Evolutionary conservation across 1,140 invertebrate species (phyloP), one percentile per base, ranked within the genome.

Genomic region (Drosophila teissieri): DNA sequence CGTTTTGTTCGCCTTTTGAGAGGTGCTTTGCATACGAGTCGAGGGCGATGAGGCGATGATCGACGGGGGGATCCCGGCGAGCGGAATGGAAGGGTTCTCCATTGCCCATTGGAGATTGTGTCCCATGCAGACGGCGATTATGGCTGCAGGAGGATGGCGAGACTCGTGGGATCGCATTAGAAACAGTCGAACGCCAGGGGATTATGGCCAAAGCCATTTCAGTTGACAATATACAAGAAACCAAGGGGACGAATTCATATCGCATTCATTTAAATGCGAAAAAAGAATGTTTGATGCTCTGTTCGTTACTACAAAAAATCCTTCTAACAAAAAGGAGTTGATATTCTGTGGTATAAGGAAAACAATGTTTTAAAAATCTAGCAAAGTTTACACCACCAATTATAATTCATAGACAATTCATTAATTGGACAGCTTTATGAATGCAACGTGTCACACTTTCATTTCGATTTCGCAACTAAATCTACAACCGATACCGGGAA

Each of bases 11-110:
- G 64, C 53, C 64, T 78, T 54, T 63, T 64, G 36, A 51, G 62
- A 64, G 70, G 65, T 65, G 74, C 63, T 85, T 85, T 85, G 82
- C 82, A 85, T 85, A 85, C 78, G 69, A 52, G 64, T 22, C 44
- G 39, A 53, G 48, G 69, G 68, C 48, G 60, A 15, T 31, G 15
- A 22, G 69, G 72, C 48, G 60, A 15, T 31, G 15, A 22, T 31
- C 37, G 39, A 22, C 37, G 39, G 17, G 15, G 34, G 8, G 31
- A 42, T 24, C 7, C 22, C 53, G 54, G 54, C 11, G 42, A 61
- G 45, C 19, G 14, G 31, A 4, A 17, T 17, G 10, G 34, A 17
- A 37, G 34, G 22, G 8, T 31, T 19, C 17, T 39, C 34, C 36
- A n/a, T n/a, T 34, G 39, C 39, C 51, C 63, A 70, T 40, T 40